Evolutionary conservation across 1,140 invertebrate genomes (phyloP), one percentile per base, ranked within the genome.

Genomic region (Hermetia illucens): DNA sequence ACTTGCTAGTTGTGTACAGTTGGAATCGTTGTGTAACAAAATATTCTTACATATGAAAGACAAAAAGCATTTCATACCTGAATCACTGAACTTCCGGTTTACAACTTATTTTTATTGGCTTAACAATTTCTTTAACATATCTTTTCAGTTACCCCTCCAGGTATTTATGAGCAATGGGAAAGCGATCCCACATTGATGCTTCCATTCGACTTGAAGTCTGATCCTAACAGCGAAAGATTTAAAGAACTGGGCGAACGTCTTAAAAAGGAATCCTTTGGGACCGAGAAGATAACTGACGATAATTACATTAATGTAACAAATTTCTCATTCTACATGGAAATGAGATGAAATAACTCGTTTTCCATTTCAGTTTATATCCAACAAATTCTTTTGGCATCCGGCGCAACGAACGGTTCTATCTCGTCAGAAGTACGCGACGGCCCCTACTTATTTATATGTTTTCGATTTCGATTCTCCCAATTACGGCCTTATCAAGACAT

Each of bases 381-480:
- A 65, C 41, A 50, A 52, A 5, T 52, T 59, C 12, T 66, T 68
- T 41, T 52, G 62, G 46, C 51, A 62, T 47, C 53, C 52, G 16
- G 61, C 66, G 17, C 58, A 64, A 21, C 51, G 55, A 21, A 49
- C 55, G 4, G 48, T 55, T 1, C 37, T 51, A 20, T 19, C 46
- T 1, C 54, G 61, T 19, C 34, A 51, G 2, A 44, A 53, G 4
- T 43, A 52, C 30, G 44, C 49, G 3, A 45, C 39, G 8, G 50
- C 52, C 18, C 57, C 63, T 12, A 58, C 65, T 8, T 69, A 61
- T 45, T 42, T 65, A 2, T 66, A 67, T 36, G 53, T 58, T 38
- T 64, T 68, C 40, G 56, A 62, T 18, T 46, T 63, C 31, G 58
- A 64, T 21, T 56, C 61, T 2, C 46, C 51, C 30, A 38, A 43